phyloP scores from a whole-genome alignment of 2,888 invertebrate genomes.

The Parnassius mnemosyne region DNA sequence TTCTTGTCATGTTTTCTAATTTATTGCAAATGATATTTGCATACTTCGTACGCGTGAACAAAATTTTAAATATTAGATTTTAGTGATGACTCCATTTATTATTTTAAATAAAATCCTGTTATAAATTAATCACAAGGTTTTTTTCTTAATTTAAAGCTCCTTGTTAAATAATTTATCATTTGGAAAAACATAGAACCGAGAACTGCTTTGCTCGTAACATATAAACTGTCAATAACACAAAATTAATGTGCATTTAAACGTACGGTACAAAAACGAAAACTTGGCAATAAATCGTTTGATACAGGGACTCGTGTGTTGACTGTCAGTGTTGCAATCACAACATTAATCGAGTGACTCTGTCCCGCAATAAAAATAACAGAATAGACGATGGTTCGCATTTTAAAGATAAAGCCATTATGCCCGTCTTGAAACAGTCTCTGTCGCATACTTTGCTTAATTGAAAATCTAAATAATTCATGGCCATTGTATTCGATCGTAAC shows the following conservation, averaged over 20 bases:
- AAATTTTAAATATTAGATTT: too few relatives aligned
- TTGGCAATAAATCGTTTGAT: slow-evolving; percentile 3
- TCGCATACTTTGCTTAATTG: slow-evolving; percentile 10
- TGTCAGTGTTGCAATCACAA: slow-evolving; percentile 7
- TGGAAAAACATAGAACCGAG: background rate
- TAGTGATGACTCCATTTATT: too few relatives aligned
- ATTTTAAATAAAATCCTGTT: too few relatives aligned
- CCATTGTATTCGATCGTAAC: slow-evolving; percentile 15
- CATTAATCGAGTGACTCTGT: background rate
- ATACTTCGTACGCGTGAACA: too few relatives aligned
- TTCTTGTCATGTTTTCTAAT: too few relatives aligned
- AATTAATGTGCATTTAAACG: slow-evolving; percentile 9
- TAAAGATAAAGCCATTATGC: slow-evolving; percentile 14
- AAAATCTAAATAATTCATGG: slow-evolving; percentile 23
- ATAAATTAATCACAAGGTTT: too few relatives aligned
- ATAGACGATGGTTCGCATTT: slow-evolving; percentile 3
- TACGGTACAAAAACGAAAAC: slow-evolving; percentile 1
- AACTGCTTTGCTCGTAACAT: slow-evolving; percentile 5
- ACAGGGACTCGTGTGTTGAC: background rate
- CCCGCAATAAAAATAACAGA: slow-evolving; percentile 1
- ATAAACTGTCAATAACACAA: slow-evolving; percentile 1
- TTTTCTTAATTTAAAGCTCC: too few relatives aligned
- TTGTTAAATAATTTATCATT: background rate
- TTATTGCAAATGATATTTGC: too few relatives aligned
- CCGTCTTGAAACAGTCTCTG: slow-evolving; percentile 6